Evolutionary conservation across 2,113 vertebrate species (phyloP).

Genomic region (Dendropsophus ebraccatus): DNA sequence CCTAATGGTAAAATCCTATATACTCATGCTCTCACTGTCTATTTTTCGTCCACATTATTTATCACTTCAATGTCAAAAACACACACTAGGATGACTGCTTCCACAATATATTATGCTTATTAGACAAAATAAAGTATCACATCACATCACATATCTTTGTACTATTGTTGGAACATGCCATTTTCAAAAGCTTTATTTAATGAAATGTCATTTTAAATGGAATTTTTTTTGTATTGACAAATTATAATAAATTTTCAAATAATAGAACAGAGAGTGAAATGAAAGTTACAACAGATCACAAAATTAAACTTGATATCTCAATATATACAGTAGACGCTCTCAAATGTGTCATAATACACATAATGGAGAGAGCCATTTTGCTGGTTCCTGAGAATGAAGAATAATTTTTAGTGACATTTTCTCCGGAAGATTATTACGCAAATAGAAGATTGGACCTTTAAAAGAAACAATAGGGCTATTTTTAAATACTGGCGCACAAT

Average conservation of each 20-base stretch:
- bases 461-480: background rate
- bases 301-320: background rate
- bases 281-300: background rate
- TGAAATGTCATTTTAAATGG: conserved; percentile 69
- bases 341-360: background rate
- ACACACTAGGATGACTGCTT: conserved; percentile 71
- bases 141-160: conserved; percentile 73
- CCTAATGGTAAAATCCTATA: background rate
- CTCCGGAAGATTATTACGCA: background rate
- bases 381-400: background rate
- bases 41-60: background rate
- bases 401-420: background rate
- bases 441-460: background rate
- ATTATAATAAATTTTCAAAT: conserved; percentile 76
- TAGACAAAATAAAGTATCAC: conserved; percentile 70
- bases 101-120: conserved; percentile 70
- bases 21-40: background rate
- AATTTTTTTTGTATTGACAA: conserved; percentile 67
- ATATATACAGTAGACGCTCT: background rate
- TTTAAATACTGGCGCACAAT: background rate
- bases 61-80: conserved; percentile 67
- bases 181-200: conserved; percentile 81
- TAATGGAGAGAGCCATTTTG: background rate
- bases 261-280: conserved; percentile 48
- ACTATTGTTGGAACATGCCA: conserved; percentile 72